phyloP scores from a whole-genome alignment of 2,797 vertebrate genomes.

The Micromesistius poutassou region DNA sequence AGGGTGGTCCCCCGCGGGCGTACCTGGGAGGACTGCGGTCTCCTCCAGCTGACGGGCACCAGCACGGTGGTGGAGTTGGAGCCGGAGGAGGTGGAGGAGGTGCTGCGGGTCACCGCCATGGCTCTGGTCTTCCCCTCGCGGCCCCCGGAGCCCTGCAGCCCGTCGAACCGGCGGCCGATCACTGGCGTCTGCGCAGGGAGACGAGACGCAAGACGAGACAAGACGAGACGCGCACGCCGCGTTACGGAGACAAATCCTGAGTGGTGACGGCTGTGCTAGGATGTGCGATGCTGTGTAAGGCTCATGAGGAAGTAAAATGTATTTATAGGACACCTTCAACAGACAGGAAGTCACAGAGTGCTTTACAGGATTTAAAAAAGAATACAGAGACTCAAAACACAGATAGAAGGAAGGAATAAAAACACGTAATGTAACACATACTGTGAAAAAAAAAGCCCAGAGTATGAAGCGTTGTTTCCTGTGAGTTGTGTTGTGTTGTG shows the following conservation, averaged over 20 bases:
- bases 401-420: neutral
- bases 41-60: constrained; percentile 97
- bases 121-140: constrained; percentile 88
- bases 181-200: constrained; percentile 80
- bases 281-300: neutral
- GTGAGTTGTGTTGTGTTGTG: neutral
- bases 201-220: no score
- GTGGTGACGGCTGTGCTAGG: neutral
- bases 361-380: neutral
- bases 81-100: constrained; percentile 94
- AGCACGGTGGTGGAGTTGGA: constrained; percentile 97
- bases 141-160: constrained; percentile 86
- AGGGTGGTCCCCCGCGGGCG: neutral
- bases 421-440: neutral
- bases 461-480: neutral
- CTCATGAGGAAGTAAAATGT: neutral
- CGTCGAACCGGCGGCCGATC: constrained; percentile 91
- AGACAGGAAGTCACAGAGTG: neutral
- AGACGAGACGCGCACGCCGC: neutral
- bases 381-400: neutral
- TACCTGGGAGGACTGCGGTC: constrained; percentile 96
- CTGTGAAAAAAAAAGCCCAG: neutral
- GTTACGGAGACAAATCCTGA: neutral
- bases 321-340: neutral
- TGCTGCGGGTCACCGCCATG: constrained; percentile 93